phyloP scores from a whole-genome alignment of 2,797 vertebrate species.

The Emydoidea blandingii region DNA sequence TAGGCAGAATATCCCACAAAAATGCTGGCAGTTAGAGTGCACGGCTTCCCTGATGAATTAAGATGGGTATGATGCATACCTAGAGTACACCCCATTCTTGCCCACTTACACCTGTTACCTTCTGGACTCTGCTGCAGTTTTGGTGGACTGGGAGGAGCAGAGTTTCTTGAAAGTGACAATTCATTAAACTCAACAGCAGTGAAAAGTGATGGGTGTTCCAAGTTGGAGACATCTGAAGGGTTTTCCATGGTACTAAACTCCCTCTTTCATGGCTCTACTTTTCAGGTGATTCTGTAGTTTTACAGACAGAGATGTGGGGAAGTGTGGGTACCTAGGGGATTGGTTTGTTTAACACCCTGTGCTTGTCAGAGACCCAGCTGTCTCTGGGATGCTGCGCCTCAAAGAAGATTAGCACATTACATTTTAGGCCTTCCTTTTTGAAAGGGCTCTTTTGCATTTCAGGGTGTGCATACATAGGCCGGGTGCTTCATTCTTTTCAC shows the following conservation, averaged over 20 bases:
- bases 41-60: not conserved
- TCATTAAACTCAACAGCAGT: not conserved
- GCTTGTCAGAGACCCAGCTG: not conserved
- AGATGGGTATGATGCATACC: not conserved
- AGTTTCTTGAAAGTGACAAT: not conserved
- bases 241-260: not conserved
- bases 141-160: not conserved
- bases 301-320: not conserved
- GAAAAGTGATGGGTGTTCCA: not conserved
- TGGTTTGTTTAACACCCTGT: not conserved
- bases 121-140: not conserved
- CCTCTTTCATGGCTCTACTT: not conserved
- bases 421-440: not conserved
- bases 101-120: not conserved
- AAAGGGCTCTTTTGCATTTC: not conserved
- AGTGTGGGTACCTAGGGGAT: not conserved
- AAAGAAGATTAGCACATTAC: not conserved
- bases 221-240: not conserved
- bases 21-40: not conserved
- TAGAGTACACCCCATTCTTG: not conserved
- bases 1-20: not conserved
- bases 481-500: fast-evolving
- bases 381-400: not conserved
- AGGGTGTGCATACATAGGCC: not conserved
- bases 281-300: not conserved